Percentiles rank a stretch among this genome's conserved stretches.
phyloP scores from a whole-genome alignment of 1,140 invertebrate species.

The Dendrolimus kikuchii region DNA sequence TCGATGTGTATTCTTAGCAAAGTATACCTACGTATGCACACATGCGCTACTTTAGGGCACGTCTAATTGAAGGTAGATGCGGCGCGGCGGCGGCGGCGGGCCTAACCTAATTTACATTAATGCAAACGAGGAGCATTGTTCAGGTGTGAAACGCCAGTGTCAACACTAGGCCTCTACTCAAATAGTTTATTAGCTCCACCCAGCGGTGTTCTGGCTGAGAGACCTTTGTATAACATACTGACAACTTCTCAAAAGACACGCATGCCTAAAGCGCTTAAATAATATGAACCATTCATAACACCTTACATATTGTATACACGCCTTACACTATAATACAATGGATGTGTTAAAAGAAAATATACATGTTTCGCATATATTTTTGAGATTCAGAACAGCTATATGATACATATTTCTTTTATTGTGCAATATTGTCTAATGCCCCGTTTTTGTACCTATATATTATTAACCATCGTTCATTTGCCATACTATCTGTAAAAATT shows the following conservation, averaged over 20 bases:
- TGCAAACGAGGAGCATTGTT: slow-evolving; percentile 70
- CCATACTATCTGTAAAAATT: too few species aligned
- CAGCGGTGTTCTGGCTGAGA: slow-evolving; percentile 55
- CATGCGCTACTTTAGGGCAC: slow-evolving; percentile 55
- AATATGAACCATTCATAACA: slow-evolving; percentile 23
- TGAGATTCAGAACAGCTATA: too few species aligned
- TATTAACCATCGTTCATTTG: too few species aligned
- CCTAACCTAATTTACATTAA: slow-evolving; percentile 72
- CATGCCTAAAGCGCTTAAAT: slow-evolving; percentile 51
- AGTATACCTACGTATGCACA: slow-evolving; percentile 48
- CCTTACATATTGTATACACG: too few species aligned
- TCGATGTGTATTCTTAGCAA: slow-evolving; percentile 47
- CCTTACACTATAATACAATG: too few species aligned
- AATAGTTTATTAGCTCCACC: slow-evolving; percentile 69
- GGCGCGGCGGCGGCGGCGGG: slow-evolving; percentile 45
- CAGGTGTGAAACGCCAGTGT: slow-evolving; percentile 70
- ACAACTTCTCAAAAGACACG: slow-evolving; percentile 54
- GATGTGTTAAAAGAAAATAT: too few species aligned
- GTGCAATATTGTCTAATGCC: too few species aligned
- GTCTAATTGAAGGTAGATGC: slow-evolving; percentile 66
- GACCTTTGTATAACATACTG: slow-evolving; percentile 50
- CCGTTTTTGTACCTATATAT: too few species aligned
- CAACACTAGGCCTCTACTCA: slow-evolving; percentile 65
- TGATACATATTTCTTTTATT: too few species aligned
- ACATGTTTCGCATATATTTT: too few species aligned